These are phyloP conservation scores for Arctopsyche grandis DNA, from an alignment of 1,140 invertebrate genomes.

Conservation along the genomic window DNA sequence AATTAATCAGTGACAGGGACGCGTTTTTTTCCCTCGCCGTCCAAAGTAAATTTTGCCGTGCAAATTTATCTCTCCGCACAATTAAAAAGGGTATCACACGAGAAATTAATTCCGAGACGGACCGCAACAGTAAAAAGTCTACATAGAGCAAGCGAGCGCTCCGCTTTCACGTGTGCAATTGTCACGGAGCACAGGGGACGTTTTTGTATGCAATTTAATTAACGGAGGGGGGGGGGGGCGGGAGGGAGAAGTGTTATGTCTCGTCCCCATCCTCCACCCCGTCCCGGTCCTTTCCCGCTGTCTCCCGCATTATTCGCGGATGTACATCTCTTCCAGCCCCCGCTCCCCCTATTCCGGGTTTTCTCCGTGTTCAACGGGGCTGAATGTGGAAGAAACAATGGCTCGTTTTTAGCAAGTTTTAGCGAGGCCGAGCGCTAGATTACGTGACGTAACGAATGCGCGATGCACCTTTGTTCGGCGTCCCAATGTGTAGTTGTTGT, in stretches of 20 bases:
- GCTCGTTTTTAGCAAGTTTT: slow-evolving; percentile 6
- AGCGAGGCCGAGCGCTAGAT: not conserved
- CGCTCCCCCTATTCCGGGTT: not conserved
- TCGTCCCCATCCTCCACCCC: not conserved
- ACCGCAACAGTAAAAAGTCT: not conserved
- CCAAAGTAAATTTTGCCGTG: not conserved
- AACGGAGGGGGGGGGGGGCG: not conserved
- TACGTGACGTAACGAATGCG: not conserved
- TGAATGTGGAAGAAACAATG: slow-evolving; percentile 15
- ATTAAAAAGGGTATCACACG: slow-evolving; percentile 3
- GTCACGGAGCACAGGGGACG: not conserved
- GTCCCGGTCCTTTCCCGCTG: not conserved
- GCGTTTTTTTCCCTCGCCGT: no score
- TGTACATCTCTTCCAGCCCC: not conserved
- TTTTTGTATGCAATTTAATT: slow-evolving; percentile 31
- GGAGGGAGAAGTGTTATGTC: not conserved
- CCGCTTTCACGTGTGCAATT: slow-evolving; percentile 1
- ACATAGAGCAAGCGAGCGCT: not conserved
- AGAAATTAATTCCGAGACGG: not conserved
- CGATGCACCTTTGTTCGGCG: slow-evolving; percentile 19
- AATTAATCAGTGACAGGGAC: no score
- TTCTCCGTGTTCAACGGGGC: not conserved
- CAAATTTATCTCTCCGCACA: not conserved
- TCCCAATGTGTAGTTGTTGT: not conserved
- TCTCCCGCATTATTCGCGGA: slow-evolving; percentile 13